Evolutionary conservation across 2,113 vertebrate species (phyloP).

Genomic region (Galemys pyrenaicus): DNA sequence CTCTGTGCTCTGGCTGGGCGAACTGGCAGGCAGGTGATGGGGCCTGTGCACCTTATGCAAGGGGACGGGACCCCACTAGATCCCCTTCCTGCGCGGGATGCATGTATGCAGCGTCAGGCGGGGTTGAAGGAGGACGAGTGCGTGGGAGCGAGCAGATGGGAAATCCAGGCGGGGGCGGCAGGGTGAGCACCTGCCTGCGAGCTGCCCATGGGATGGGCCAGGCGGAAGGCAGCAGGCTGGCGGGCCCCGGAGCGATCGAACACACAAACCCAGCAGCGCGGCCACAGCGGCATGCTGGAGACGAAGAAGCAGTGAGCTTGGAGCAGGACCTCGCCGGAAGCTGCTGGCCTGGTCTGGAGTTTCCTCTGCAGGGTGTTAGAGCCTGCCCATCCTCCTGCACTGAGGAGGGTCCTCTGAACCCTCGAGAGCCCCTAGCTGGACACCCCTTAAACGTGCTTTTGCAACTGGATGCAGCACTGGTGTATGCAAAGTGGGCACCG

Average conservation of each 20-base stretch:
- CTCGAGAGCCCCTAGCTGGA: not conserved
- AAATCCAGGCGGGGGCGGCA: not conserved
- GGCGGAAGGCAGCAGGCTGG: not conserved
- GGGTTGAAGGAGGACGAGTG: fast-evolving
- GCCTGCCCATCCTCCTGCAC: not conserved
- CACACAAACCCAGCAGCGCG: too few relatives aligned
- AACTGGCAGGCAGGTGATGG: too few relatives aligned
- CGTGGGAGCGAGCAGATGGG: not conserved
- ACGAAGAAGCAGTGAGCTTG: not conserved
- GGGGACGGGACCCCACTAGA: too few relatives aligned
- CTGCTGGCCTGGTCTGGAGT: not conserved
- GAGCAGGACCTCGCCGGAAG: fast-evolving
- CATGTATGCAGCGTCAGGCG: too few relatives aligned
- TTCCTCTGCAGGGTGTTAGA: not conserved
- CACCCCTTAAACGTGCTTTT: not conserved
- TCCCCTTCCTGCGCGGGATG: not conserved
- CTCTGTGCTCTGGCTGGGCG: not conserved
- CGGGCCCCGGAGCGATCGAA: not conserved
- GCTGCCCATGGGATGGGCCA: too few relatives aligned
- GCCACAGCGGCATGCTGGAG: too few relatives aligned
- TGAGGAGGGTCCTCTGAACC: not conserved
- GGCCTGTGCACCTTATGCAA: not conserved
- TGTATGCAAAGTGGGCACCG: too few relatives aligned
- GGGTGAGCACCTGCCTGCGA: too few relatives aligned
- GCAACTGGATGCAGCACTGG: too few relatives aligned